Evolutionary conservation across 37 sponge, comb jelly and placozoan species (phyloP).

Genomic region (Crambe crambe): DNA sequence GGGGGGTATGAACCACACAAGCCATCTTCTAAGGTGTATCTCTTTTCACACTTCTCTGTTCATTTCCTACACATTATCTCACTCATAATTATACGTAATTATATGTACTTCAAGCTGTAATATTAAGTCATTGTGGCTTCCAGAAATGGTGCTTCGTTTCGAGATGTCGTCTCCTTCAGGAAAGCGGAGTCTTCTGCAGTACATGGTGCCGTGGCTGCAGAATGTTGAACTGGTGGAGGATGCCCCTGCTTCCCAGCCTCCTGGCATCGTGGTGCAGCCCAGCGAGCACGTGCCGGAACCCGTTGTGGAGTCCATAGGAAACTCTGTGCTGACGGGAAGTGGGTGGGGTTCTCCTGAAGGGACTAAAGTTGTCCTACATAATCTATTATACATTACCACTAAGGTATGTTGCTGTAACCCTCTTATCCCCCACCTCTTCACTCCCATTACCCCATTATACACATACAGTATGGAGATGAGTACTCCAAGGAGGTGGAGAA

Average conservation of each 20-base stretch:
- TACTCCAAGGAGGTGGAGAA: constrained; percentile 73
- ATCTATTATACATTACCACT: constrained; percentile 84
- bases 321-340: constrained; percentile 56
- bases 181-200: constrained; percentile 76
- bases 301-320: neutral
- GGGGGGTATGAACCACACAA: neutral
- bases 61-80: too few species aligned
- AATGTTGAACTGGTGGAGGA: constrained; percentile 86
- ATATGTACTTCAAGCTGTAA: too few species aligned
- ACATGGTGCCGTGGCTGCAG: constrained; percentile 86
- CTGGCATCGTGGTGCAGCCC: neutral
- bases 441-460: neutral
- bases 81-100: too few species aligned
- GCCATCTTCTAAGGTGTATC: neutral
- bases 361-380: constrained; percentile 82
- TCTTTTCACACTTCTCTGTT: neutral
- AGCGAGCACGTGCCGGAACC: neutral
- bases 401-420: constrained; percentile 33
- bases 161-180: constrained; percentile 58
- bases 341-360: constrained; percentile 89
- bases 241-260: constrained; percentile 9
- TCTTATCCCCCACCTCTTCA: neutral
- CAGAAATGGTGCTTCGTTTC: constrained; percentile 78
- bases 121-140: too few species aligned
- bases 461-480: constrained; percentile 64